Evolutionary conservation across 2,888 invertebrate species (phyloP).

Genomic region (Watsonalla cultraria): DNA sequence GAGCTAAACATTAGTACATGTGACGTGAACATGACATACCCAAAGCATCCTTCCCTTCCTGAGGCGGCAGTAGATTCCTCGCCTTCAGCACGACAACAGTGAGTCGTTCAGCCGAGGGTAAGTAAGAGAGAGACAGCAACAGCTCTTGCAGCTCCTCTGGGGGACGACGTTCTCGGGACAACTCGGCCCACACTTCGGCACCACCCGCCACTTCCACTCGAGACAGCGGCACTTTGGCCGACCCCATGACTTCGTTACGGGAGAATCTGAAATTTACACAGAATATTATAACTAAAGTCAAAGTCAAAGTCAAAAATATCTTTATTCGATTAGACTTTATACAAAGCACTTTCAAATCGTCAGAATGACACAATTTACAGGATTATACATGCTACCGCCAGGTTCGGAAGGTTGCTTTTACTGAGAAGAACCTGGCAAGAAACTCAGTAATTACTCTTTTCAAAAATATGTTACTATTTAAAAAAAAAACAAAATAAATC

Average conservation of each 20-base stretch:
- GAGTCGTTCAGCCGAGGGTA: slow-evolving; percentile 92
- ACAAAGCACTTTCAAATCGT: too few species aligned
- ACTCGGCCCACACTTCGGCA: slow-evolving; percentile 92
- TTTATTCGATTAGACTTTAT: too few species aligned
- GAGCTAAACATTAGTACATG: too few species aligned
- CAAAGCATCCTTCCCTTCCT: slow-evolving; percentile 81
- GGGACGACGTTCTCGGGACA: slow-evolving; percentile 88
- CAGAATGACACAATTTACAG: too few species aligned
- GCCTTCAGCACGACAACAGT: slow-evolving; percentile 92
- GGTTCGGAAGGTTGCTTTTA: too few species aligned
- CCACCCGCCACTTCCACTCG: slow-evolving; percentile 88
- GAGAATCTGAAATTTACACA: slow-evolving; percentile 80
- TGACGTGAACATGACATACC: slow-evolving; percentile 53
- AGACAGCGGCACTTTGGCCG: slow-evolving; percentile 87
- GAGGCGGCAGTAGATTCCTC: slow-evolving; percentile 87
- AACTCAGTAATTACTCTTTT: too few species aligned
- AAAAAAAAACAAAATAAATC: too few species aligned
- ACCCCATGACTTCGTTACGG: slow-evolving; percentile 92
- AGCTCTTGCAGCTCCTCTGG: slow-evolving; percentile 91
- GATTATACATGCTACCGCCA: too few species aligned
- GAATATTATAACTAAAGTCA: not conserved
- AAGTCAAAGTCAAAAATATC: too few species aligned
- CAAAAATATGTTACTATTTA: too few species aligned
- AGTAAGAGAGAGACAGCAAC: slow-evolving; percentile 89
- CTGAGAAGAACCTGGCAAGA: too few species aligned